Base-by-base conservation (phyloP, 2,888 invertebrate species). In the Nemurella pictetii region DNA sequence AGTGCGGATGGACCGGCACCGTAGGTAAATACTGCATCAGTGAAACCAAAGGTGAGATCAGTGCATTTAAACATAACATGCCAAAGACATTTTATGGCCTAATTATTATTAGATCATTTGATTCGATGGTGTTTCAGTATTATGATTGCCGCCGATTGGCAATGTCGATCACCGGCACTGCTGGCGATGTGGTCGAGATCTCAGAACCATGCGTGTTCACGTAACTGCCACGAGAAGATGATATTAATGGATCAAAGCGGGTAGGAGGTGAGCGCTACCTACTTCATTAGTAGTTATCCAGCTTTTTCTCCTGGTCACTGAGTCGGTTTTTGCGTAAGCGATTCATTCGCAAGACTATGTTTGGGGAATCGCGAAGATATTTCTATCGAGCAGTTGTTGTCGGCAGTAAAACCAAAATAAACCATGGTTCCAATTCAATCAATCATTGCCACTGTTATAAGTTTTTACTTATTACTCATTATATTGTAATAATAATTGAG, bases 171-270 rank as follows among this genome's bases (percentile, higher is more conserved):
- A 55, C 55, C 20, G 9, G 55, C 55, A 55, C 9, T 55, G 9
- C 20, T 55, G 55, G 55, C n/a, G n/a, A n/a, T n/a, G n/a, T n/a
- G 20, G 75, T 26, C 75, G 4, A 28, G 75, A 75, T 75, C 75
- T 75, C 75, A 75, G 75, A 75, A 75, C 75, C 75, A 75, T 5
- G 1, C 75, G 28, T 75, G 75, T 75, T 75, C 75, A 75, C 75
- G 4, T 26, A 75, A 27, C 55, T 55, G 55, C 55, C 55, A 55
- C 20, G 55, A 20, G 20, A 55, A 55, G 55, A 55, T 55, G 55
- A 55, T 12, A 20, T 20, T 55, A 55, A 2, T 55, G 55, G 55
- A 55, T 3, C 55, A 9, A 12, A 55, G 55, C 55, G 55, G 55
- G 55, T 3, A 15, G 55, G 12, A 12, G 55, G 55, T 20, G 20